Evolutionary conservation across 2,888 invertebrate species (phyloP).

Genomic region (Fissipunctia ypsillon): DNA sequence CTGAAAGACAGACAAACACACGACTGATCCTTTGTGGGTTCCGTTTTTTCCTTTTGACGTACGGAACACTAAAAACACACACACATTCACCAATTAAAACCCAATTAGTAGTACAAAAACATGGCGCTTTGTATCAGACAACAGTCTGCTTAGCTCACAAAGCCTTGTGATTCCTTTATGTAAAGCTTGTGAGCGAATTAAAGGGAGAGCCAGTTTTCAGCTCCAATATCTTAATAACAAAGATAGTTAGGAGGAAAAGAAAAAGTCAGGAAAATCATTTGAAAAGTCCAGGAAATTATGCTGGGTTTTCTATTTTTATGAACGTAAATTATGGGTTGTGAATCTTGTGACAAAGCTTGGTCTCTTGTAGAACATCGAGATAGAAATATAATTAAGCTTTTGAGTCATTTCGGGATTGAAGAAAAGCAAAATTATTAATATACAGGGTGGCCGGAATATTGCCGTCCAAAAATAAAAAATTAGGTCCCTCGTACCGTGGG

Average conservation of each 20-base stretch:
- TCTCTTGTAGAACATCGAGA: neutral
- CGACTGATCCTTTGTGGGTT: too few species aligned
- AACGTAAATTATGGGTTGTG: neutral
- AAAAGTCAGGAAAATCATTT: neutral
- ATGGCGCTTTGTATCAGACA: slow-evolving; percentile 53
- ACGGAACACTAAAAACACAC: too few species aligned
- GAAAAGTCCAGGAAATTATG: slow-evolving; percentile 17
- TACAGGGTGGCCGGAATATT: too few species aligned
- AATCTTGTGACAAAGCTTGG: slow-evolving; percentile 6
- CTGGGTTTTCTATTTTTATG: neutral
- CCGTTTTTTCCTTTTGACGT: too few species aligned
- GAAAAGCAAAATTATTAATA: too few species aligned
- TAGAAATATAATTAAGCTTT: neutral
- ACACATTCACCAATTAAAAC: slow-evolving; percentile 59
- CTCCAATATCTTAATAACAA: slow-evolving; percentile 56
- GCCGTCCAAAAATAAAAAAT: too few species aligned
- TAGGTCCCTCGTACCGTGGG: too few species aligned
- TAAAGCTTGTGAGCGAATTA: slow-evolving; percentile 64
- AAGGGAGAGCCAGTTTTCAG: slow-evolving; percentile 58
- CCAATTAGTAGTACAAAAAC: slow-evolving; percentile 62
- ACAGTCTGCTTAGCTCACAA: slow-evolving; percentile 60
- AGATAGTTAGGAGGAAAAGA: slow-evolving; percentile 37
- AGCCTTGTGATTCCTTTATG: slow-evolving; percentile 60
- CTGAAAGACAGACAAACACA: too few species aligned
- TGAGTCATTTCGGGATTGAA: too few species aligned